Conservation (phyloP, 2,797 vertebrate genomes). For the Enteromius paludinosus region DNA sequence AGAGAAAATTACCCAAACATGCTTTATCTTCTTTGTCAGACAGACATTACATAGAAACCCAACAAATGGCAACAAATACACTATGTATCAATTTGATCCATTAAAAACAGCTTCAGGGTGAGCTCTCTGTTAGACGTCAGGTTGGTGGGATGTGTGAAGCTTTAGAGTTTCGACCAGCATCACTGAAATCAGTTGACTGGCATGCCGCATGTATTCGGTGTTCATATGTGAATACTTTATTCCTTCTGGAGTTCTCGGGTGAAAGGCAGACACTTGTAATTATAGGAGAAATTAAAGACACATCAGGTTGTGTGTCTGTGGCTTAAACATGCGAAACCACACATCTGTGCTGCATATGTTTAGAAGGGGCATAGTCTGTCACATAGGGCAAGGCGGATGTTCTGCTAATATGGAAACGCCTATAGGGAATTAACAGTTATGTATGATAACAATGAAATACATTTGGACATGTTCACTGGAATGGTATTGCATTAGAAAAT, state of each 20-base stretch:
- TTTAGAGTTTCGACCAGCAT: conserved; percentile 39
- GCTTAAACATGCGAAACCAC: conserved; percentile 69
- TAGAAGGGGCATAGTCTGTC: conserved; percentile 32
- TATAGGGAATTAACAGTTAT: not conserved
- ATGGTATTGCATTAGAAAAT: not conserved
- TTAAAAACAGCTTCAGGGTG: conserved; percentile 46
- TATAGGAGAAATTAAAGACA: conserved; percentile 73
- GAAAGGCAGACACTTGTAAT: conserved; percentile 68
- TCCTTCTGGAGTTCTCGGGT: conserved; percentile 47
- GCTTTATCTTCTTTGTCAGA: conserved; percentile 57
- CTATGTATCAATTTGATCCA: conserved; percentile 44
- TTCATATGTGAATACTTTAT: conserved; percentile 40
- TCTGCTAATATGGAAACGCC: not conserved
- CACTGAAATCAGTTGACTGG: conserved; percentile 50
- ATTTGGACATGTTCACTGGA: not conserved
- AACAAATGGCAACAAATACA: conserved; percentile 47
- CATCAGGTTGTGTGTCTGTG: conserved; percentile 71
- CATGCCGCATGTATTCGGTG: conserved; percentile 24
- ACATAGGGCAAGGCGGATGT: not conserved
- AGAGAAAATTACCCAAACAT: conserved; percentile 52
- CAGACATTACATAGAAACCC: conserved; percentile 53
- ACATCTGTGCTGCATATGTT: conserved; percentile 77
- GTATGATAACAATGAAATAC: not conserved
- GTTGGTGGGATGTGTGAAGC: conserved; percentile 35
- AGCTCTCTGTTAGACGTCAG: conserved; percentile 44